Base-by-base conservation (phyloP, 2,888 invertebrate genomes). In the Celastrina argiolus region DNA sequence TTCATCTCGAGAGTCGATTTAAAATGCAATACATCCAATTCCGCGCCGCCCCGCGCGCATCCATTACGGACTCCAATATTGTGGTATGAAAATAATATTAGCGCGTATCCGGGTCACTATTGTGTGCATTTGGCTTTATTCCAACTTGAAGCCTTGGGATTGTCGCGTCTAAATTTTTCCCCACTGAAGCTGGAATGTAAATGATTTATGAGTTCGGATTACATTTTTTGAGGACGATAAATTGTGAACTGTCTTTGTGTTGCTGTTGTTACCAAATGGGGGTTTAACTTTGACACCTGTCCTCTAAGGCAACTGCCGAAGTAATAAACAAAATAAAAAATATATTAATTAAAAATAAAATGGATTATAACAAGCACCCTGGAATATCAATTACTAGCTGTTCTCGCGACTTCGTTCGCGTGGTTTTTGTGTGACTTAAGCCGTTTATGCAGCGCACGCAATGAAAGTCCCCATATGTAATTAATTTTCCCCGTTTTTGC, bases 141-240 rank as follows among this genome's bases (percentile, higher is more conserved):
- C 72, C 72, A 73, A 68, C 51, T 69, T 63, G 65, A 58, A 67
- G 69, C 69, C 69, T 70, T 68, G 39, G 68, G 39, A 26, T 39
- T 39, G 61, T 61, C 61, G 61, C 61, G 2, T 61, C 59, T 39
- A 36, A 61, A 36, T 67, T 71, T 72, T 72, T 70, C 66, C 56
- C 65, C 66, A 68, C 65, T 56, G 67, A 66, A 45, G 68, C 69
- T 70, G 70, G 70, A 70, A 69, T 69, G 73, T 69, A 68, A 71
- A 70, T 72, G 71, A 73, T 73, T 73, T 72, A 72, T 73, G 66
- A 68, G 65, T 31, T 66, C 56, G 66, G 68, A 58, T 59, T 65
- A 36, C 28, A 12, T 68, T 68, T 34, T 63, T 63, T 66, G 22
- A 61, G 18, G 36, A 39, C 61, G 22, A 36, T 36, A 61, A 61